phyloP scores from a whole-genome alignment of 2,113 vertebrate species.

The Sterna hirundo region DNA sequence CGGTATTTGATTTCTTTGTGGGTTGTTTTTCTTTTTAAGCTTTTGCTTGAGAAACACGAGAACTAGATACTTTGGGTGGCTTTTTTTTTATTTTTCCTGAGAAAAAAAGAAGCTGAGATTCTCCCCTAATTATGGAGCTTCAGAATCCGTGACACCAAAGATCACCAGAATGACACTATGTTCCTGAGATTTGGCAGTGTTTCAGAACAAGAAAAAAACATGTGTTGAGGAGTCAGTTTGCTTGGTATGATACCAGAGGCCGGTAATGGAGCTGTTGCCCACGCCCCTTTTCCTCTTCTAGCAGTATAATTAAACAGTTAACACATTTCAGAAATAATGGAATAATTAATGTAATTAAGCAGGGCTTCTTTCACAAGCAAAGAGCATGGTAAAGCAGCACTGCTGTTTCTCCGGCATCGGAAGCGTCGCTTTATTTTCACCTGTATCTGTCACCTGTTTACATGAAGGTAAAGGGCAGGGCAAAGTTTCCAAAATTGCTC shows the following conservation, averaged over 20 bases:
- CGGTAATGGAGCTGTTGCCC: slow-evolving; percentile 32
- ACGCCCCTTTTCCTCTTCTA: background rate
- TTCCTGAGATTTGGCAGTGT: slow-evolving; percentile 52
- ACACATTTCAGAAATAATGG: slow-evolving; percentile 53
- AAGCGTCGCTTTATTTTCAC: background rate
- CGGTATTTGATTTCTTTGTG: background rate
- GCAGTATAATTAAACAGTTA: slow-evolving; percentile 62
- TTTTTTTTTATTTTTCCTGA: background rate
- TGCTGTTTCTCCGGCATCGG: background rate
- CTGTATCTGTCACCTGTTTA: background rate
- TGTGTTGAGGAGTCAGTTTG: slow-evolving; percentile 14
- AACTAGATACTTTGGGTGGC: background rate
- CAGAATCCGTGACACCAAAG: slow-evolving; percentile 22
- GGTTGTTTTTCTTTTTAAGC: background rate
- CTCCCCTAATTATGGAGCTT: slow-evolving; percentile 18
- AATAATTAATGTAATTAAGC: slow-evolving; percentile 62
- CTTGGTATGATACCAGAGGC: slow-evolving; percentile 11
- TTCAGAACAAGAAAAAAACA: slow-evolving; percentile 47
- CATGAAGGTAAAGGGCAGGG: background rate
- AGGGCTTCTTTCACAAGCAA: slow-evolving; percentile 1
- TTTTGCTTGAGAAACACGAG: background rate
- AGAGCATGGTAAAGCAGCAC: background rate
- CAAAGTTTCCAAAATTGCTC: background rate
- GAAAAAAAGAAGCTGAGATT: background rate
- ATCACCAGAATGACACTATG: slow-evolving; percentile 32